Base-by-base conservation (phyloP, 1,140 invertebrate species). In the Odontomachus brunneus region DNA sequence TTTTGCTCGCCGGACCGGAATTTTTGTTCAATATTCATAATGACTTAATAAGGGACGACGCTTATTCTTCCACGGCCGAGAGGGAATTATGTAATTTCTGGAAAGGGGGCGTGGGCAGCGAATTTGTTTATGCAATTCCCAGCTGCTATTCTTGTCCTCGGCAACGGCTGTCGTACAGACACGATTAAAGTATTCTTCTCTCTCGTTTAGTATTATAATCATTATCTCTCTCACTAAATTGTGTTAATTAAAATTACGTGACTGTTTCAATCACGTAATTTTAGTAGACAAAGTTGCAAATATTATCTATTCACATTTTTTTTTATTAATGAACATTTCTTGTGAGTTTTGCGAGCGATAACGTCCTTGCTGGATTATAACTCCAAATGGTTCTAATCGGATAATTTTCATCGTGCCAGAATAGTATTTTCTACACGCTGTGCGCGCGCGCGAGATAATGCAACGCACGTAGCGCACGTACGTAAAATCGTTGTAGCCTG, bases 11-110 rank as follows among this genome's bases (percentile, higher is more conserved):
- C 24, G 15, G 48, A 33, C 49, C 33, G 63, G 63, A 51, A 55
- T 67, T 53, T 78, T 78, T 57, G 33, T 78, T 78, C 49, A 67
- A 78, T 78, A 78, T 78, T 69, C 75, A 78, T 69, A 78, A 78
- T 78, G 75, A 57, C 65, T 78, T 67, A 78, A 78, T 78, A 38
- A 44, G 75, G 22, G 24, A 49, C 29, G 49, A 69, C 49, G 67
- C 49, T 44, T 67, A 55, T 78, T 78, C 69, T 78, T 55, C 22
- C 33, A 29, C 60, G 29, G 15, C 11, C 38, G 38, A 44, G 74
- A 24, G 49, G 63, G 69, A 44, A 57, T 69, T 38, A n/a, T 55
- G 63, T 55, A 78, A 78, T 78, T 67, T 69, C 51, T 78, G 38
- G 38, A 44, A 5, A 22, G 24, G 7, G n/a, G 49, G 26, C 48